Evolutionary conservation across 2,797 vertebrate species (phyloP), one percentile per base, ranked within the genome.

Genomic region (Manis crassicaudata): DNA sequence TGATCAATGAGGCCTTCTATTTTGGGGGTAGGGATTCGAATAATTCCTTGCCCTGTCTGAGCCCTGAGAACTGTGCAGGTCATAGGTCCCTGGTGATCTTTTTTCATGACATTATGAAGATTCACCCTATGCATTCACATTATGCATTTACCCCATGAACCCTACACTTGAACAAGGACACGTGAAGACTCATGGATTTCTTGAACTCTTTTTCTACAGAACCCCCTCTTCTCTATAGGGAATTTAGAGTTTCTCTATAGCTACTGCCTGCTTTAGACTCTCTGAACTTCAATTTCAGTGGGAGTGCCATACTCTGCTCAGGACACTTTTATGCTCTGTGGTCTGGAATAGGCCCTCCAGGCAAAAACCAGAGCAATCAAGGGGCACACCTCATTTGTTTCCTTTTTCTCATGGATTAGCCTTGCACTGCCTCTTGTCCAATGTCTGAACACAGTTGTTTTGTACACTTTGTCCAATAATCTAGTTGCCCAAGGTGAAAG

Each of bases 401-500:
- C 32, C 29, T 40, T 65, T 83, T 75, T 35, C n/a, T 68, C 35
- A 0, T n/a, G 60, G n/a, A 3, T 52, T 50, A 58, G 9, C 54
- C 60, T 35, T 20, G 32, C 6, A n/a, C 8, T 43, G 10, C 46
- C 14, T 90, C 40, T 76, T 62, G 65, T 58, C n/a, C 37, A 90
- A 11, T 60, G n/a, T 88, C 58, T 80, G 13, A 82, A 88, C 76
- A 54, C 40, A 37, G 20, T 40, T 70, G 20, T 93, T 72, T 72
- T 67, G 7, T 46, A 43, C 65, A 68, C 29, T 76, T 91, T 70
- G 63, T 60, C 52, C 37, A 35, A 23, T 84, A 46, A 83, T 80
- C 54, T 65, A 56, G 43, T 75, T 85, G 35, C 37, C 88, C 32
- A 96, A 60, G 43, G 29, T 90, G n/a, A 92, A 80, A 92, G 27